Conservation (phyloP, 2,113 vertebrate species). For the Scytalopus superciliaris region DNA sequence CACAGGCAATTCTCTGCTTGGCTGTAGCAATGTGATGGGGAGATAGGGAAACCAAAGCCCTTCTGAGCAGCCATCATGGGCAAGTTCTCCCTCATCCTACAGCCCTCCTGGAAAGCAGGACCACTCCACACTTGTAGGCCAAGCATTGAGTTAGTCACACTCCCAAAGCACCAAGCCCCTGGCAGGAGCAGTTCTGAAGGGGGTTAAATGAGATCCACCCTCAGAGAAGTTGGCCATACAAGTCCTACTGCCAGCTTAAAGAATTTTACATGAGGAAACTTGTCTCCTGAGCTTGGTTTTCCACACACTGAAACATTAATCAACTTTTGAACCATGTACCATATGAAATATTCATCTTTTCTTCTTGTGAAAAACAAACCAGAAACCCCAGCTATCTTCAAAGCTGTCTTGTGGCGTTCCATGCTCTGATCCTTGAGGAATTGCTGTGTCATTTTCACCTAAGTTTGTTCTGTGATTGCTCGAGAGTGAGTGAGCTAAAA, state of each 20-base stretch:
- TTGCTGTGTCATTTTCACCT: conserved; percentile 50
- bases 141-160: background rate
- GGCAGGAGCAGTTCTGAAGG: background rate
- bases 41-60: background rate
- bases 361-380: conserved; percentile 50
- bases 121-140: background rate
- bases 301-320: conserved; percentile 66
- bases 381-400: conserved; percentile 49
- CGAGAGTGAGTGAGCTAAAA: background rate
- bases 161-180: background rate
- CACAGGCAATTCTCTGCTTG: background rate
- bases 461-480: conserved; percentile 36
- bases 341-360: conserved; percentile 61
- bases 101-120: background rate
- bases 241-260: background rate
- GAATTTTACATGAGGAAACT: conserved; percentile 34
- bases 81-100: background rate
- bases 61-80: background rate
- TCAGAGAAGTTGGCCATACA: background rate
- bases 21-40: background rate
- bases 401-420: background rate
- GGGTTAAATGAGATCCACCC: background rate
- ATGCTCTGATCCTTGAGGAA: conserved; percentile 50
- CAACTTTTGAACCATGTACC: conserved; percentile 61
- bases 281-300: conserved; percentile 51